phyloP scores from a whole-genome alignment of 2,888 invertebrate genomes.

The Timema cristinae region DNA sequence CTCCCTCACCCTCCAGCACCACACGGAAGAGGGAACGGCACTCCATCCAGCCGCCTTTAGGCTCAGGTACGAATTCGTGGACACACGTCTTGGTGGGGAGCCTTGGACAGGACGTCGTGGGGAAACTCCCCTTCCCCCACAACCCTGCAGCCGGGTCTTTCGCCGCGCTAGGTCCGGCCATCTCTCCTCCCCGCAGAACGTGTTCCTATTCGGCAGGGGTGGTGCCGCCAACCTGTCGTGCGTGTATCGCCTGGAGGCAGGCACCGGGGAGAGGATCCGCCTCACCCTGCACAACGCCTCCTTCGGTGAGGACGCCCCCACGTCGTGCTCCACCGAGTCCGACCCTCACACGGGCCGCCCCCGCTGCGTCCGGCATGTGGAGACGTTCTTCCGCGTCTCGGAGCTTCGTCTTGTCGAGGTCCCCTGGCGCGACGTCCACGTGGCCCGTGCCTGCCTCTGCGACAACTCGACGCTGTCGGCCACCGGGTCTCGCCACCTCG shows the following conservation, averaged over 20 bases:
- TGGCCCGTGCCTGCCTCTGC: slow-evolving; percentile 74
- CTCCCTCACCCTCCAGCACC: slow-evolving; percentile 51
- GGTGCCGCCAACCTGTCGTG: slow-evolving; percentile 74
- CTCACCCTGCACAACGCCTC: slow-evolving; percentile 67
- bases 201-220: slow-evolving; percentile 79
- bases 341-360: slow-evolving; percentile 70
- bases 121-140: slow-evolving; percentile 41
- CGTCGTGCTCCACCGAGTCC: slow-evolving; percentile 62
- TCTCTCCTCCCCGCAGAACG: slow-evolving; percentile 64
- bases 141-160: slow-evolving; percentile 59
- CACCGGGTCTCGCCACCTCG: slow-evolving; percentile 51
- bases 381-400: slow-evolving; percentile 44
- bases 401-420: slow-evolving; percentile 62
- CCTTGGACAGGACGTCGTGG: slow-evolving; percentile 52
- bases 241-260: slow-evolving; percentile 70
- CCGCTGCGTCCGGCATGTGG: slow-evolving; percentile 48
- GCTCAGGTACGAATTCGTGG: slow-evolving; percentile 73
- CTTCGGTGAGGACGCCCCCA: slow-evolving; percentile 56
- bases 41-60: slow-evolving; percentile 71
- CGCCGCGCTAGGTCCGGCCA: slow-evolving; percentile 50
- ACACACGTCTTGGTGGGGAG: slow-evolving; percentile 71
- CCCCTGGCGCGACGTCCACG: slow-evolving; percentile 66
- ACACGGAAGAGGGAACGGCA: slow-evolving; percentile 68
- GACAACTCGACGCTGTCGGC: slow-evolving; percentile 59
- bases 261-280: slow-evolving; percentile 53